Percentiles rank a stretch among this genome's conserved stretches.
These are phyloP conservation scores for Mizuhopecten yessoensis DNA, from an alignment of 1,140 invertebrate genomes.

Conservation along the genomic window DNA sequence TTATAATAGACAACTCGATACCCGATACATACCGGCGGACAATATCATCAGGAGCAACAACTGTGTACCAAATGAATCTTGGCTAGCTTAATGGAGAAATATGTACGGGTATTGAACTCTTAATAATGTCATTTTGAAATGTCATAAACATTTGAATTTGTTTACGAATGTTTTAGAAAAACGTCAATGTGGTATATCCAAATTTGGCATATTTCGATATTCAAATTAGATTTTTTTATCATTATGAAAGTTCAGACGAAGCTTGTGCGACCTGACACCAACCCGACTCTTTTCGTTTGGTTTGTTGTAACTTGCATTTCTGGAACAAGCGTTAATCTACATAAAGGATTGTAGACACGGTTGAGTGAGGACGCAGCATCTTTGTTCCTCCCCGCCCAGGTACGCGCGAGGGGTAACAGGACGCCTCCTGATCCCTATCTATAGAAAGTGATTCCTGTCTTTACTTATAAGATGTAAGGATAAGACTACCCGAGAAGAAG, in stretches of 20 bases:
- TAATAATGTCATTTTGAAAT: too few species aligned
- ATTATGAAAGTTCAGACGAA: not conserved
- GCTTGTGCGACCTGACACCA: not conserved
- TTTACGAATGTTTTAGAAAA: too few species aligned
- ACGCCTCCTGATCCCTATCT: not conserved
- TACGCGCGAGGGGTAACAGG: not conserved
- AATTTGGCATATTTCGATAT: too few species aligned
- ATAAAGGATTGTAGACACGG: not conserved
- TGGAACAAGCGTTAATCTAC: not conserved
- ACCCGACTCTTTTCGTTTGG: not conserved
- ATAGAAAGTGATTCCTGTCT: slow-evolving; percentile 20
- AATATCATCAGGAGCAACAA: too few species aligned
- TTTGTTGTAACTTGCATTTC: not conserved
- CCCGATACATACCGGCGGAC: too few species aligned
- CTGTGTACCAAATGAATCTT: too few species aligned
- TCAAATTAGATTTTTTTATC: not conserved
- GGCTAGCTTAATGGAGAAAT: too few species aligned
- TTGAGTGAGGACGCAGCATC: not conserved
- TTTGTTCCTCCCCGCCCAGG: not conserved
- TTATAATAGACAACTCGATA: too few species aligned
- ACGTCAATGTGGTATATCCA: too few species aligned
- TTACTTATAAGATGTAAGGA: slow-evolving; percentile 1
- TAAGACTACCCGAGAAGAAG: not conserved
- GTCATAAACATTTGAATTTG: too few species aligned
- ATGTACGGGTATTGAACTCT: too few species aligned